Evolutionary conservation across 2,113 vertebrate species (phyloP), one percentile per base, ranked within the genome.

Genomic region (Caloenas nicobarica): DNA sequence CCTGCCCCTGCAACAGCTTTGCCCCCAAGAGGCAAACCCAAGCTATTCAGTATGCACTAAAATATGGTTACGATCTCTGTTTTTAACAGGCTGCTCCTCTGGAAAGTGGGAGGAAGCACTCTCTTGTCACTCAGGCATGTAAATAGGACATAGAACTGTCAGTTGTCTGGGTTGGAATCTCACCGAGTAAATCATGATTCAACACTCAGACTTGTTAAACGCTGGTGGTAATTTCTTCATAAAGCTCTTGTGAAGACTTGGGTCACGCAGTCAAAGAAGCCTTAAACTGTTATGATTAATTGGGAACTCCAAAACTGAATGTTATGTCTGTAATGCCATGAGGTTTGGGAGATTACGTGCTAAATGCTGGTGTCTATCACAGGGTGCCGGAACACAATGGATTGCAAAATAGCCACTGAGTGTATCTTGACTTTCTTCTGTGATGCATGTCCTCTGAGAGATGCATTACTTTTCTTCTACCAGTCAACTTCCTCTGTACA

Each of bases 401-500:
- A 23, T 86, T 94, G 88, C 92, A 88, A 94, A 93, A 94, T 1
- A 82, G 58, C 17, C 44, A 9, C 88, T 65, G 86, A 88, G n/a
- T 80, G 57, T 74, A 62, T 58, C 81, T 77, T 62, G 65, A 70
- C 80, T 92, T 87, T 81, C 62, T 42, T 89, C 73, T 58, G 44
- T 79, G 91, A 87, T 76, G 38, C 65, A 13, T 22, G 11, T 68
- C 53, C n/a, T 77, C 29, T 11, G 64, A 88, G 48, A 90, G 29
- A 84, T 17, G 25, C 48, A 6, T 42, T 69, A 10, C 26, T 69
- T 62, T 53, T 33, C 65, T 78, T 22, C 23, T 64, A 38, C 16
- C 17, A 42, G 53, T 53, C 66, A 88, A 22, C 65, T 90, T 93
- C 85, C 73, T 88, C 46, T 12, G 5, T 33, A 38, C 28, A 42